Conservation (phyloP, 2,113 vertebrate species). For the Epinephelus lanceolatus region DNA sequence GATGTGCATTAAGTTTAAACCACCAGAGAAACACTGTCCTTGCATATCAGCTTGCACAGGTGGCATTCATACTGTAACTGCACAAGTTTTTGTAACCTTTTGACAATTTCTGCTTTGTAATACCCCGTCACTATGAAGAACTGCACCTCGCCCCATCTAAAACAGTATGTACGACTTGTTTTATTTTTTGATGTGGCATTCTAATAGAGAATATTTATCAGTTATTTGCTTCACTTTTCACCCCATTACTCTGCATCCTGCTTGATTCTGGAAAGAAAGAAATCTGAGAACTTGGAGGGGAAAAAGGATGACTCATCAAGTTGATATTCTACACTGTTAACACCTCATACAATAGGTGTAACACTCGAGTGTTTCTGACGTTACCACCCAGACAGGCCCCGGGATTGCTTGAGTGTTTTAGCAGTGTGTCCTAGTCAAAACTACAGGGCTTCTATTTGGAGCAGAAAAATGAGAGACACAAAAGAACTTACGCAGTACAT, state of each 20-base stretch:
- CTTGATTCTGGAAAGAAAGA: neutral
- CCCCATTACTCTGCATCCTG: too few relatives aligned
- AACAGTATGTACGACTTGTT: neutral
- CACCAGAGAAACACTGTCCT: neutral
- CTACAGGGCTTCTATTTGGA: neutral
- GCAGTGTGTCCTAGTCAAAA: neutral
- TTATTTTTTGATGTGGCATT: neutral
- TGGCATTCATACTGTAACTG: neutral
- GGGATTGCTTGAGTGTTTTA: neutral
- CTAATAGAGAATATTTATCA: neutral
- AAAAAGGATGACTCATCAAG: conserved; percentile 11
- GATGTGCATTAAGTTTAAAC: neutral
- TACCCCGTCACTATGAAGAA: neutral
- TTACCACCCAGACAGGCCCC: neutral
- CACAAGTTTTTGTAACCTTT: neutral
- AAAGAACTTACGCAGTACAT: neutral
- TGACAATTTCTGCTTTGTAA: neutral
- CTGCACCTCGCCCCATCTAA: conserved; percentile 1
- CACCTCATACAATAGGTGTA: neutral
- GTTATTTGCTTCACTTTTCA: neutral
- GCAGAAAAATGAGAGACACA: neutral
- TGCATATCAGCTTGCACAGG: neutral
- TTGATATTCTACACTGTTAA: neutral
- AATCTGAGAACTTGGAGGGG: neutral
- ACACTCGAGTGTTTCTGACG: neutral